These are phyloP conservation scores for Geodia barretti DNA, from an alignment of 37 sponge, comb jelly and placozoan genomes.

Conservation along the genomic window DNA sequence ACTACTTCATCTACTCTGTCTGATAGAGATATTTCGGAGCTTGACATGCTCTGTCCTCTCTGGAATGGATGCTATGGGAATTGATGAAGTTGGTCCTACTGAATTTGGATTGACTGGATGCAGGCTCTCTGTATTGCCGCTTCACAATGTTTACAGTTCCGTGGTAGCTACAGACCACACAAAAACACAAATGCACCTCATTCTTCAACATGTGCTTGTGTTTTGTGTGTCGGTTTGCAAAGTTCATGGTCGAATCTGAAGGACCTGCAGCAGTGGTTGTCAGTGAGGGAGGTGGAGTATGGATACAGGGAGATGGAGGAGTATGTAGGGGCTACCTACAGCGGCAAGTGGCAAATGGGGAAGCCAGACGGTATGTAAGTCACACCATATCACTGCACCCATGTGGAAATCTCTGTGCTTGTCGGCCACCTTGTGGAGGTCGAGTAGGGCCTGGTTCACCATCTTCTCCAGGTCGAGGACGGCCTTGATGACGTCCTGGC, in stretches of 20 bases:
- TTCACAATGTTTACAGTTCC: slow-evolving; percentile 31
- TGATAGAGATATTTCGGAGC: too few relatives aligned
- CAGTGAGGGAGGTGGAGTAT: slow-evolving; percentile 30
- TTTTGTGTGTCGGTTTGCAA: too few relatives aligned
- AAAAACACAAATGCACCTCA: too few relatives aligned
- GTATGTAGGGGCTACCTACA: slow-evolving; percentile 36
- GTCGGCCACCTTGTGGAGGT: slow-evolving; percentile 78
- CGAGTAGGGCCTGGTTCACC: slow-evolving; percentile 88
- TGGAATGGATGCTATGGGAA: too few relatives aligned
- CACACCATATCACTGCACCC: not conserved
- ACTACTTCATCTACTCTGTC: too few relatives aligned
- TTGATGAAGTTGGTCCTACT: too few relatives aligned
- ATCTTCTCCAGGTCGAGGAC: slow-evolving; percentile 73
- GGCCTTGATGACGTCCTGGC: slow-evolving; percentile 74
- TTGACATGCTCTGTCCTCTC: too few relatives aligned
- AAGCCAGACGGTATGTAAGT: slow-evolving; percentile 22
- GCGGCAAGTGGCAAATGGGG: slow-evolving; percentile 32
- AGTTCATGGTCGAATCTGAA: slow-evolving; percentile 41
- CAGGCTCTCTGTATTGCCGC: slow-evolving; percentile 37
- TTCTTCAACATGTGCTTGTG: too few relatives aligned
- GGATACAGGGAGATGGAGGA: not conserved
- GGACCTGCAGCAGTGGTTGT: slow-evolving; percentile 43
- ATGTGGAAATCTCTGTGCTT: slow-evolving; percentile 65
- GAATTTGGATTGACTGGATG: slow-evolving; percentile 53
- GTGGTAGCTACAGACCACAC: slow-evolving; percentile 53